phyloP scores from a whole-genome alignment of 2,113 vertebrate genomes.

The Paralichthys olivaceus region DNA sequence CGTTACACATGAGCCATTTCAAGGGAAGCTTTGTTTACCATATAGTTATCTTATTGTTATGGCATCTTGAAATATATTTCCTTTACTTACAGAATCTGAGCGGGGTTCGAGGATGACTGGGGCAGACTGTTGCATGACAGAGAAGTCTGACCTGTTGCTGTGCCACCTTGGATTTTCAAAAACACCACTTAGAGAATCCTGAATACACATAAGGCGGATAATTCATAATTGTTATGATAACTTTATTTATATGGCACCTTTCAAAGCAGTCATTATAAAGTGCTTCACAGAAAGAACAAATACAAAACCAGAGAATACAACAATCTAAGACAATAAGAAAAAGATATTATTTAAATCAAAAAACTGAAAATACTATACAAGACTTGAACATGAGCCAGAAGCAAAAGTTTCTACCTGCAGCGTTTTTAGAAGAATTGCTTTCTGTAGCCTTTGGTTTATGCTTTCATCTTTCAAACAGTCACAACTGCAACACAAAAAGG shows the following conservation, averaged over 20 bases:
- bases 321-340: neutral
- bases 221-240: neutral
- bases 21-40: neutral
- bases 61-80: neutral
- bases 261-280: no score
- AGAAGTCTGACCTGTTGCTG: constrained; percentile 79
- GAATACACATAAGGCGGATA: neutral
- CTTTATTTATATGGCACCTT: no score
- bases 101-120: constrained; percentile 59
- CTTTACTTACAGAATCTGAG: constrained; percentile 64
- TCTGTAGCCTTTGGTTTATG: constrained; percentile 45
- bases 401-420: constrained; percentile 71
- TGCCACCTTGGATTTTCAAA: constrained; percentile 74
- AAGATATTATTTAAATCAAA: neutral
- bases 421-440: constrained; percentile 57
- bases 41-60: neutral
- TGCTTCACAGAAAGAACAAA: no score
- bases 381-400: neutral
- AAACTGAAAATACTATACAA: no score
- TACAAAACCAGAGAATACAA: no score
- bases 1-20: constrained; percentile 24
- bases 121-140: constrained; percentile 81
- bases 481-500: constrained; percentile 47
- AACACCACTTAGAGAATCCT: constrained; percentile 68
- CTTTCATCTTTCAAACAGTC: constrained; percentile 32